Evolutionary conservation across 2,113 vertebrate genomes (phyloP).

Genomic region (Morone chrysops): DNA sequence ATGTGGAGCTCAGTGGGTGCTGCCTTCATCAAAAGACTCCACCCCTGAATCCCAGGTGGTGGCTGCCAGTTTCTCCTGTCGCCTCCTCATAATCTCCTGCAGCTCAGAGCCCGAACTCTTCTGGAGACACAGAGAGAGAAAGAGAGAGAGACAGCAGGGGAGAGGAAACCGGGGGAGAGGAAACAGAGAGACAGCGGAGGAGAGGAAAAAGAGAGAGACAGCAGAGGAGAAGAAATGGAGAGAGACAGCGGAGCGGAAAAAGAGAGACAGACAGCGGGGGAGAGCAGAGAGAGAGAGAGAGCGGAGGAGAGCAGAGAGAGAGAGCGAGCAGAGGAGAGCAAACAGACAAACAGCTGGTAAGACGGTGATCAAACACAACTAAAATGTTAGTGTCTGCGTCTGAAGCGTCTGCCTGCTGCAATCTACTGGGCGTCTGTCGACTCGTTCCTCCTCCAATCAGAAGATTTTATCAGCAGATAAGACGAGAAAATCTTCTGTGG

Average conservation of each 20-base stretch:
- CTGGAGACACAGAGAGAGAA: conserved; percentile 71
- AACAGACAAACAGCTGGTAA: conserved; percentile 4
- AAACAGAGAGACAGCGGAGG: background rate
- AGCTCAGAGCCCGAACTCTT: conserved; percentile 92
- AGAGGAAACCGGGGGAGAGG: background rate
- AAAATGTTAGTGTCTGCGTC: background rate
- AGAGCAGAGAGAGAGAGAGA: background rate
- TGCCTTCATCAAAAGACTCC: conserved; percentile 96
- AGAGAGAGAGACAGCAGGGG: background rate
- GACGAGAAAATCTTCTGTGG: conserved; percentile 20
- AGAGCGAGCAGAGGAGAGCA: background rate
- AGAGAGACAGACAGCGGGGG: background rate
- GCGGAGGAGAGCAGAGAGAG: background rate
- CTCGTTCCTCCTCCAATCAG: background rate
- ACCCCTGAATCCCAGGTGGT: conserved; percentile 94
- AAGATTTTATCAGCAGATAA: background rate
- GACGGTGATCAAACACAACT: background rate
- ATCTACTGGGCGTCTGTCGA: conserved; percentile 6
- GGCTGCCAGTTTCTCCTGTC: conserved; percentile 94
- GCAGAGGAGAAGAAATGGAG: background rate
- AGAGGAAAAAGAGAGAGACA: background rate
- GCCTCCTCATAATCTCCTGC: conserved; percentile 95
- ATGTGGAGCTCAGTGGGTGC: conserved; percentile 86
- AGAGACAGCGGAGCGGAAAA: background rate
- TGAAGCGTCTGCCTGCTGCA: conserved; percentile 8